Evolutionary conservation across 2,888 invertebrate genomes (phyloP), one percentile per base, ranked within the genome.

Genomic region (Drosophila subquinaria): DNA sequence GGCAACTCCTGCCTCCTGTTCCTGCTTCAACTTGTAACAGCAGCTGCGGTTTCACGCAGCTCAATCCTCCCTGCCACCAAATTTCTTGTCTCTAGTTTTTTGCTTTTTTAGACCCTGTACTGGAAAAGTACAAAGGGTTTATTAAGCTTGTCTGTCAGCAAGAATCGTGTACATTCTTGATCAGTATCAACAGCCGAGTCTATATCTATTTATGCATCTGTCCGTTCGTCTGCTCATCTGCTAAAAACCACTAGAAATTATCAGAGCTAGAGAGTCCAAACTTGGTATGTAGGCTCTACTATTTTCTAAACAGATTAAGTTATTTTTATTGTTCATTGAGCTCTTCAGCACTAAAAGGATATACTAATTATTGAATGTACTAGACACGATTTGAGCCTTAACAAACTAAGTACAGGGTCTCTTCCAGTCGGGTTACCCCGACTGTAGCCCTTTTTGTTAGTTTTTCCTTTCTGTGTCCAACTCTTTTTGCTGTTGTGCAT

Each of bases 21-120:
- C 9, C 13, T 17, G 30, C 43, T 65, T 4, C 8, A 51, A 23
- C 27, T 53, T 15, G 64, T 15, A 78, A 71, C 69, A 83, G 72
- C 84, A 84, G 84, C 84, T 85, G 84, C 86, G 84, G 88, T 88
- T 86, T 88, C 72, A 81, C 88, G 83, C 86, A 82, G 62, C 73
- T 67, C 64, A 56, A 9, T 20, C 13, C 10, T 20, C 51, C 56
- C 48, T 27, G 40, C 57, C 56, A n/a, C 38, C 45, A 38, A 50
- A 50, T 57, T 23, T n/a, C 17, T 47, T 43, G 15, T 27, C 11
- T 4, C 43, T 10, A 47, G 56, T 56, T 38, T 56, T 38, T 17
- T 27, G 40, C 45, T 8, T 60, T 48, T 30, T 9, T 47, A 45
- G 36, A 10, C n/a, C 13, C 30, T 51, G 10, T 48, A 5, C 4